These are phyloP conservation scores for Limanda limanda DNA, from an alignment of 2,113 vertebrate species.

Conservation along the genomic window DNA sequence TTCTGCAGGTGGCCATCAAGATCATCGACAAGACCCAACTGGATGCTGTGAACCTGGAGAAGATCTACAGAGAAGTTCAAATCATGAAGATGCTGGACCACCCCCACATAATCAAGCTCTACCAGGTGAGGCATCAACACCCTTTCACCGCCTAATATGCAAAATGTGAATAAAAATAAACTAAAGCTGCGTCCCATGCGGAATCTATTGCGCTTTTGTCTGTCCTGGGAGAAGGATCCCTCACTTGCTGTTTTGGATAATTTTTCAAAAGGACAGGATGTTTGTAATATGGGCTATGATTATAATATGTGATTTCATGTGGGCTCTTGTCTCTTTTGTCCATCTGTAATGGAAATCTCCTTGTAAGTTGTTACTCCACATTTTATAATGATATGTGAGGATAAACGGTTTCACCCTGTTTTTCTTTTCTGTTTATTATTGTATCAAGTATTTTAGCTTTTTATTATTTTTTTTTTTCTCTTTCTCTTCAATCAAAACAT, in stretches of 20 bases:
- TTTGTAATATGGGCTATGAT: no score
- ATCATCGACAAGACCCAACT: constrained; percentile 99
- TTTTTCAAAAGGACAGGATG: no score
- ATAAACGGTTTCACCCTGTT: background rate
- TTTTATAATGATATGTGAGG: background rate
- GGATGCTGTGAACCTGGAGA: constrained; percentile 96
- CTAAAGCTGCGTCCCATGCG: background rate
- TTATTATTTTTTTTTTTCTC: background rate
- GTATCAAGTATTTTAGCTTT: no score
- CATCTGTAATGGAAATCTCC: background rate
- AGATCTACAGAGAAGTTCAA: constrained; percentile 97
- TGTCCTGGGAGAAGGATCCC: no score
- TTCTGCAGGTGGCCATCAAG: constrained; percentile 95
- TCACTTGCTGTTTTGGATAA: no score
- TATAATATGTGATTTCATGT: background rate
- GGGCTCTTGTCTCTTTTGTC: background rate
- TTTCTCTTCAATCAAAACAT: background rate
- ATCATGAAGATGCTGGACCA: constrained; percentile 99
- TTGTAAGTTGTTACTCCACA: background rate
- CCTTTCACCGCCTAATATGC: background rate
- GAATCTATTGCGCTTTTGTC: background rate
- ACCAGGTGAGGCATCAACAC: constrained; percentile 86
- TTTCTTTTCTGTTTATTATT: background rate
- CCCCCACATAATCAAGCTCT: constrained; percentile 97
- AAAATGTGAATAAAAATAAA: background rate